These are phyloP conservation scores for Diadema setosum DNA, from an alignment of 35 echinoderm and acorn worm species.

Conservation along the genomic window DNA sequence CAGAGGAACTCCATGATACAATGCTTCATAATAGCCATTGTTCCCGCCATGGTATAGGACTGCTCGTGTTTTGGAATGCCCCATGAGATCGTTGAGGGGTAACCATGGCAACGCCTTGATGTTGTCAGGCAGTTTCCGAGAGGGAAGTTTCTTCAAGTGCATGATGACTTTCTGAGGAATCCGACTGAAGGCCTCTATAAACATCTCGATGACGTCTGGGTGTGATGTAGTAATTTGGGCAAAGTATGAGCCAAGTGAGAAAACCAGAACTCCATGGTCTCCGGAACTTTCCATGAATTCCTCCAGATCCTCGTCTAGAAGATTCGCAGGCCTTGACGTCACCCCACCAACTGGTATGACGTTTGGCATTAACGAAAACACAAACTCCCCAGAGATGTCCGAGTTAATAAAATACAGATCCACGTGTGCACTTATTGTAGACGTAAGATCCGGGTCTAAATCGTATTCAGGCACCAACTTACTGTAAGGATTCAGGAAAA, in stretches of 20 bases:
- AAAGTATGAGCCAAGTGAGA: slow-evolving; percentile 55
- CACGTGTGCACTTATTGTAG: not conserved
- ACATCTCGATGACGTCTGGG: slow-evolving; percentile 1
- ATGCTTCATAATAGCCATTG: slow-evolving; percentile 29
- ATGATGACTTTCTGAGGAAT: slow-evolving; percentile 40
- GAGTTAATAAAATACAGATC: not conserved
- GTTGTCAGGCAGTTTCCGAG: not conserved
- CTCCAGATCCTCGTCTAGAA: slow-evolving; percentile 55
- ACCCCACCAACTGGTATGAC: slow-evolving; percentile 59
- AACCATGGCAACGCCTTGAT: slow-evolving; percentile 49
- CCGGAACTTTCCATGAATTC: slow-evolving; percentile 58
- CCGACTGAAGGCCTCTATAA: slow-evolving; percentile 25
- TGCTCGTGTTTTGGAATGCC: slow-evolving; percentile 4
- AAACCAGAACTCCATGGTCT: slow-evolving; percentile 65
- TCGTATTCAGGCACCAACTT: not conserved
- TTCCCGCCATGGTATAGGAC: slow-evolving; percentile 29
- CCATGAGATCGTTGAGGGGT: slow-evolving; percentile 67
- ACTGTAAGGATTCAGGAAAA: not conserved
- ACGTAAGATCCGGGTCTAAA: not conserved
- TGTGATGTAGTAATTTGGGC: not conserved
- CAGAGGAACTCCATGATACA: slow-evolving; percentile 23
- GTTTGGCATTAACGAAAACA: slow-evolving; percentile 52
- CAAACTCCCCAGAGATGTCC: slow-evolving; percentile 40
- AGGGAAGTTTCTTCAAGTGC: not conserved
- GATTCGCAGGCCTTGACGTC: not conserved